phyloP scores from a whole-genome alignment of 2,888 invertebrate species.

The Bombylius major region DNA sequence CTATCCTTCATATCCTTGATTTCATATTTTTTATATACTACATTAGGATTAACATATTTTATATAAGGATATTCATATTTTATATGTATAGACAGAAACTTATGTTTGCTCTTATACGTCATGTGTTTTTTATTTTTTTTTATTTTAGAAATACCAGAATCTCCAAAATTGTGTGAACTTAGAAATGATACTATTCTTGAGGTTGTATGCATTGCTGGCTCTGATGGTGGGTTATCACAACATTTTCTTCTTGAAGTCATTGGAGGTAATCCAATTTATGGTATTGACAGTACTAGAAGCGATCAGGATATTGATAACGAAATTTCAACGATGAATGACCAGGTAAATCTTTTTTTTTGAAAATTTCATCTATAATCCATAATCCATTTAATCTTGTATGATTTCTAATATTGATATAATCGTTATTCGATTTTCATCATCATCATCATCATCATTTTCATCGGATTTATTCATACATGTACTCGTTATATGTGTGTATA shows the following conservation, averaged over 20 bases:
- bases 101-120: too few species aligned
- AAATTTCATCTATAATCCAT: too few species aligned
- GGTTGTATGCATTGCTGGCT: conserved; percentile 62
- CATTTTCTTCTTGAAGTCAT: conserved; percentile 70
- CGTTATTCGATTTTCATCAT: too few species aligned
- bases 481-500: conserved; percentile 17
- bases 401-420: too few species aligned
- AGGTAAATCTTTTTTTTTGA: conserved; percentile 36
- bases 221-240: conserved; percentile 70
- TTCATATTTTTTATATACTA: too few species aligned
- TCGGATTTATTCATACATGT: too few species aligned
- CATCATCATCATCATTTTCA: too few species aligned
- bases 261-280: conserved; percentile 42
- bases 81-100: too few species aligned
- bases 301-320: conserved; percentile 40
- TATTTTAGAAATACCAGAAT: conserved; percentile 57
- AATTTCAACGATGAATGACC: conserved; percentile 51
- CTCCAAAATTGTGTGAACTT: conserved; percentile 61
- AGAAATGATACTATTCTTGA: conserved; percentile 53
- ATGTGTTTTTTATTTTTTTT: conserved; percentile 11
- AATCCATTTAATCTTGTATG: too few species aligned
- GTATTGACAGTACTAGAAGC: conserved; percentile 38
- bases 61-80: too few species aligned
- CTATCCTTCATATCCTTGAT: too few species aligned
- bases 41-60: too few species aligned